Evolutionary conservation across 2,113 vertebrate genomes (phyloP), one percentile per base, ranked within the genome.

Genomic region (Alligator mississippiensis): DNA sequence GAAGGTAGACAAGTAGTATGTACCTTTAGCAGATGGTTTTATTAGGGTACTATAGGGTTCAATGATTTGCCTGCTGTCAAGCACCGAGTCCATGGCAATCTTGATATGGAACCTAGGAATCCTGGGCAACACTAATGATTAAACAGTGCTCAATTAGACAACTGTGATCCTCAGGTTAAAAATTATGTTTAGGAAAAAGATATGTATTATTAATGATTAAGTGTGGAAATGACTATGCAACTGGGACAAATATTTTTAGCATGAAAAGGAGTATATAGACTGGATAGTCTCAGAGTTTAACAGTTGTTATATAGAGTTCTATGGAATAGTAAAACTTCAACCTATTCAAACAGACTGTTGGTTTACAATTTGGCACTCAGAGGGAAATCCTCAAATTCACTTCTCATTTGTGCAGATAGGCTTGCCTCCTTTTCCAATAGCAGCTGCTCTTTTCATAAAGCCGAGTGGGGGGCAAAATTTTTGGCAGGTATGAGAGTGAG

Each of bases 1-100:
- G 54, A 77, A 76, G 55, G 77, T 66, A 84, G 80, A 59, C 63
- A 76, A 90, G 92, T 54, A 79, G 60, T 90, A 77, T 30, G 57
- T 77, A 62, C 57, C 25, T 70, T 93, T 88, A 28, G 66, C 63
- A 86, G 82, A 28, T 94, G 81, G 81, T 59, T 90, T 86, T 59
- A 89, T 66, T 77, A 88, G 85, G 79, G 77, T 34, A 81, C 34
- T 34, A 25, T 83, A 77, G 76, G 28, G 64, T 63, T 76, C 85
- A 89, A 59, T 89, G 82, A 74, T 54, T 47, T 87, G 60, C 61
- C 2, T 1, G 58, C 76, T 79, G 80, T 79, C 66, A 47, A 30
- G 9, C 34, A 82, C 34, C 13, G 24, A 84, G 77, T 62, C 34
- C 85, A n/a, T 62, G 80, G 54, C 58, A 77, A 24, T 19, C 27